Percentiles rank a stretch among this genome's conserved stretches.
Evolutionary conservation across 2,113 vertebrate species (phyloP).

Genomic region (Phalacrocorax aristotelis): DNA sequence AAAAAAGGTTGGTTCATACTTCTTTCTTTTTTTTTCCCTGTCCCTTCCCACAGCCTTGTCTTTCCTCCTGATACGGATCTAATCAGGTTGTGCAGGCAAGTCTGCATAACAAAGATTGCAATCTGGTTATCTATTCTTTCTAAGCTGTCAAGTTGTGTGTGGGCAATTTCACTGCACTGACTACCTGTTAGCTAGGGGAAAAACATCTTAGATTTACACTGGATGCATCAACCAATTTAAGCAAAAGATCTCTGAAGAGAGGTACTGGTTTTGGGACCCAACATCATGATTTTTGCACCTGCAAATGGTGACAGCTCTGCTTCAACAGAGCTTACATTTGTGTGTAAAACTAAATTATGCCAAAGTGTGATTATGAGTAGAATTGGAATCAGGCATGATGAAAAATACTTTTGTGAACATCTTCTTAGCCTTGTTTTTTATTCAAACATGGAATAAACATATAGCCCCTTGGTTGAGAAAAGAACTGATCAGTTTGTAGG

Average conservation of each 20-base stretch:
- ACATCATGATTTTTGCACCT: neutral
- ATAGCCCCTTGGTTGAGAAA: rapidly evolving
- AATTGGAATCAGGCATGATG: neutral
- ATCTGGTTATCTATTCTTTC: neutral
- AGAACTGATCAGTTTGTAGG: neutral
- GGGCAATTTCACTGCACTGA: neutral
- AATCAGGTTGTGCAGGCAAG: neutral
- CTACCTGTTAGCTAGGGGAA: neutral
- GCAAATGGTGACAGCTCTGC: neutral
- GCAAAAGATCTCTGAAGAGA: neutral
- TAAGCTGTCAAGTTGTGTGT: neutral
- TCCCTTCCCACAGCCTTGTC: neutral
- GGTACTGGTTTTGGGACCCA: rapidly evolving
- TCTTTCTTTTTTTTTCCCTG: neutral
- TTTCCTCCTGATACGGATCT: neutral
- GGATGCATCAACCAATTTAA: neutral
- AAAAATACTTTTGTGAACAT: neutral
- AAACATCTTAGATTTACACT: neutral
- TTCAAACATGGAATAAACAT: neutral
- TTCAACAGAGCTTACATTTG: neutral
- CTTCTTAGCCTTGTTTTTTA: neutral
- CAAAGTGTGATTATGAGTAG: neutral
- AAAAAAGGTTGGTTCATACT: rapidly evolving
- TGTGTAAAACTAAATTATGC: neutral
- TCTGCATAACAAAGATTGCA: rapidly evolving